Base-by-base conservation (phyloP, 2,888 invertebrate genomes). In the Synanthedon andrenaeformis region DNA sequence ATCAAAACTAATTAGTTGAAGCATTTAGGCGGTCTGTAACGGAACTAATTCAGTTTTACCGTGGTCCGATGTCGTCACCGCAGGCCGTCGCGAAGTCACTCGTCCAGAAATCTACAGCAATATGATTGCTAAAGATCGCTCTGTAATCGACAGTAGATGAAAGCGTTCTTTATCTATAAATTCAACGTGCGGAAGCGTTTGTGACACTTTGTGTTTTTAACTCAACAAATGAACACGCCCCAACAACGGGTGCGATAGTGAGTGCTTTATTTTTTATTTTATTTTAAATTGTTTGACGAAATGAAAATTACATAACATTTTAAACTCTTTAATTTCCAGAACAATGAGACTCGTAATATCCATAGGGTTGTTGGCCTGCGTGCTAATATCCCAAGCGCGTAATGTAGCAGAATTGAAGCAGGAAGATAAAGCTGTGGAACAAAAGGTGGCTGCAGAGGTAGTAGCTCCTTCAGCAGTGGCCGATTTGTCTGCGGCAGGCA, bases 91-190 rank as follows among this genome's bases (percentile, higher is more conserved):
- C 74, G 69, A 66, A 76, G 62, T 69, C 84, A 82, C 69, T 85
- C 85, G 78, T 69, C 84, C 87, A 87, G 84, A 87, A 87, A 86
- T 76, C 74, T 72, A 71, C 74, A 72, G 79, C 78, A 82, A 81
- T 65, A 63, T 66, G 72, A 81, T 87, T 86, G 82, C 86, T 67
- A 85, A 80, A 86, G 74, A 81, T 72, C 72, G 62, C 70, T 74
- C 76, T 78, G 87, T 77, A 87, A 87, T 78, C 79, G 76, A 67
- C 72, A 64, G 67, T 70, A 76, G 78, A 79, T 78, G 83, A 84
- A 82, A 85, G 81, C 72, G 72, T 66, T 72, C 64, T 79, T 35
- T 81, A 77, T 85, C 81, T 87, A 87, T 87, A 86, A 86, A 87
- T 80, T 77, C 76, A 69, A 76, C 69, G 72, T 65, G 71, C 78